These are phyloP conservation scores for Sebastes goodei DNA, from an alignment of 2,797 vertebrate genomes.

Conservation along the genomic window DNA sequence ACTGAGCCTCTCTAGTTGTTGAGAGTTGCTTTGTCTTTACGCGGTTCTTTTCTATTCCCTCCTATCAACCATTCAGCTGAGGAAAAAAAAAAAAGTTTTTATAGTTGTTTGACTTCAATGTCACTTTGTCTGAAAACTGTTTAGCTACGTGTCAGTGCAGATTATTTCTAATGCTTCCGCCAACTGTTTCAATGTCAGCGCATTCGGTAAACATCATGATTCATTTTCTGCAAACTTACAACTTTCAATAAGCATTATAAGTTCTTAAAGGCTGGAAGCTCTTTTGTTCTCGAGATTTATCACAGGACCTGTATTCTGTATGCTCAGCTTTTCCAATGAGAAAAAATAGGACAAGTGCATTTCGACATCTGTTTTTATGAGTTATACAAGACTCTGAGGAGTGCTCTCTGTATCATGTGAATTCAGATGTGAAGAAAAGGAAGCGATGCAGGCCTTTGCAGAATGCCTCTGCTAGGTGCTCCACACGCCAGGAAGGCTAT, in stretches of 20 bases:
- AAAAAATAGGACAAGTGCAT: slow-evolving; percentile 33
- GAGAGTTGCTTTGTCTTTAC: slow-evolving; percentile 17
- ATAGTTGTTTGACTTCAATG: slow-evolving; percentile 54
- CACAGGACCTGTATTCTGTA: neutral
- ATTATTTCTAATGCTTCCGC: slow-evolving; percentile 62
- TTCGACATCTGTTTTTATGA: slow-evolving; percentile 38
- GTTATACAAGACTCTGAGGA: slow-evolving; percentile 11
- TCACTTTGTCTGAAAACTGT: slow-evolving; percentile 61
- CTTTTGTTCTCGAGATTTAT: slow-evolving; percentile 44
- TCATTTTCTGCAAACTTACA: slow-evolving; percentile 36
- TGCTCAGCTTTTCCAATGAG: slow-evolving; percentile 10
- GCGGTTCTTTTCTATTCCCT: slow-evolving; percentile 19
- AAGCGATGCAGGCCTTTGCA: neutral
- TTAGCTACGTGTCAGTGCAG: slow-evolving; percentile 56
- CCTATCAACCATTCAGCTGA: slow-evolving; percentile 30
- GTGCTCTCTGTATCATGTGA: neutral
- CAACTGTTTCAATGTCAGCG: slow-evolving; percentile 59
- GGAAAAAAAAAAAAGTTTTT: slow-evolving; percentile 9
- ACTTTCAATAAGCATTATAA: slow-evolving; percentile 31
- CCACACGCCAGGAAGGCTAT: slow-evolving; percentile 10
- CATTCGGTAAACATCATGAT: slow-evolving; percentile 53
- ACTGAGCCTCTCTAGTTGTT: slow-evolving; percentile 21
- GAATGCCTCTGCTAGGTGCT: neutral
- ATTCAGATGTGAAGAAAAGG: neutral
- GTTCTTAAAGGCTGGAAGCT: slow-evolving; percentile 18